Evolutionary conservation across 1,140 invertebrate genomes (phyloP), one percentile per base, ranked within the genome.

Genomic region (Drosophila neocordata): DNA sequence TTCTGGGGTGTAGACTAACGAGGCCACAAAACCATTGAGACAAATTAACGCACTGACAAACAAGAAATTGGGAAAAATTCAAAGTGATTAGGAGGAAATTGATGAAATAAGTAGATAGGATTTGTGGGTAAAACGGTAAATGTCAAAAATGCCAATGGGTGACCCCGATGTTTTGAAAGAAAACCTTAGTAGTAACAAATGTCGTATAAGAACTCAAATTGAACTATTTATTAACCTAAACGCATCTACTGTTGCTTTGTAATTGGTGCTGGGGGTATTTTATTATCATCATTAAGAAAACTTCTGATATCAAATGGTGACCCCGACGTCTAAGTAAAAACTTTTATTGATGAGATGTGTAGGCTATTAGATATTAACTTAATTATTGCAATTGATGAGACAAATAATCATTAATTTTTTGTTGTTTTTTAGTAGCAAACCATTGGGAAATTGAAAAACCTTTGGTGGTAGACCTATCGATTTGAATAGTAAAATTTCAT

Each of bases 401-500:
- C 27, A 41, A 41, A 41, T 12, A 41, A 12, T 31, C 27, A 31
- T 31, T 31, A 31, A 31, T 4, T 31, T 31, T 31, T 31, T 31
- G 2, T 31, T 31, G 1, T 31, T 31, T 31, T 31, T 31, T 31
- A 6, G 4, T 31, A n/a, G n/a, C n/a, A n/a, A n/a, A n/a, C n/a
- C n/a, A 1, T 31, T 31, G 27, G 27, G 27, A 31, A 35, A 35
- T 35, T 35, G 34, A 35, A 35, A 35, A 9, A 35, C 31, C 31
- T 34, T 24, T 24, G 1, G 24, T 24, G 24, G 5, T 4, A 31
- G 5, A 35, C 34, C 34, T 12, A 35, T 35, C 34, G 34, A 35
- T 35, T 35, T 12, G 34, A 12, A 70, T 69, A 69, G 55, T 51
- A 62, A 71, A 62, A 31, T 71, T 35, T 71, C 69, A 71, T 71